These are phyloP conservation scores for Spilarctia lutea DNA, from an alignment of 2,888 invertebrate species.

Conservation along the genomic window DNA sequence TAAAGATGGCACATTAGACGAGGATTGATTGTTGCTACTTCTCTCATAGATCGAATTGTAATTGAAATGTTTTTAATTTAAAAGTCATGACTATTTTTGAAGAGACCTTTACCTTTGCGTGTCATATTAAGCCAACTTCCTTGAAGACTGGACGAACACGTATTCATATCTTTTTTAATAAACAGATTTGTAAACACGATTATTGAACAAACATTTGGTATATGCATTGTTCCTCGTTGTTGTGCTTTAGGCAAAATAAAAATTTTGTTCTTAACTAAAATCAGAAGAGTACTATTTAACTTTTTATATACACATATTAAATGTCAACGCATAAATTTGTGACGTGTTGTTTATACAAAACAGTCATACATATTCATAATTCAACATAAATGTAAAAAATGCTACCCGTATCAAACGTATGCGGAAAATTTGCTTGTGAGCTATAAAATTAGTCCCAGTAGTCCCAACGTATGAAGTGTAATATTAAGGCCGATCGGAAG, in stretches of 20 bases:
- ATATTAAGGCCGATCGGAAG: slow-evolving; percentile 64
- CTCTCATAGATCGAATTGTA: background rate
- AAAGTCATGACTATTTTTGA: background rate
- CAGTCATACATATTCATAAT: slow-evolving; percentile 2
- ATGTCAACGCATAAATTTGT: background rate
- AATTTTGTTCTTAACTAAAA: background rate
- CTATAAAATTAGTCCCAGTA: slow-evolving; percentile 33
- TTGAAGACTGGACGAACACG: background rate
- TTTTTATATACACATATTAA: background rate
- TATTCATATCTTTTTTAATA: background rate
- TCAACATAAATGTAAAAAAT: slow-evolving; percentile 3
- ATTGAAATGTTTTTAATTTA: background rate
- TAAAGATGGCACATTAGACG: background rate
- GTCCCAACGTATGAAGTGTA: slow-evolving; percentile 39
- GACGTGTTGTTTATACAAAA: background rate
- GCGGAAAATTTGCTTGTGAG: slow-evolving; percentile 23
- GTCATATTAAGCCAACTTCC: no score
- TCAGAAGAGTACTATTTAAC: background rate
- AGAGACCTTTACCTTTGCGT: background rate
- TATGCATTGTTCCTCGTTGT: background rate
- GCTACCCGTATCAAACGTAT: slow-evolving; percentile 18
- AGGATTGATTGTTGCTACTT: background rate
- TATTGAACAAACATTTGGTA: background rate
- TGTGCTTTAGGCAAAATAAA: background rate
- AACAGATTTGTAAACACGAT: background rate